phyloP scores from a whole-genome alignment of 2,888 invertebrate genomes.

The Meandrusa payeni region DNA sequence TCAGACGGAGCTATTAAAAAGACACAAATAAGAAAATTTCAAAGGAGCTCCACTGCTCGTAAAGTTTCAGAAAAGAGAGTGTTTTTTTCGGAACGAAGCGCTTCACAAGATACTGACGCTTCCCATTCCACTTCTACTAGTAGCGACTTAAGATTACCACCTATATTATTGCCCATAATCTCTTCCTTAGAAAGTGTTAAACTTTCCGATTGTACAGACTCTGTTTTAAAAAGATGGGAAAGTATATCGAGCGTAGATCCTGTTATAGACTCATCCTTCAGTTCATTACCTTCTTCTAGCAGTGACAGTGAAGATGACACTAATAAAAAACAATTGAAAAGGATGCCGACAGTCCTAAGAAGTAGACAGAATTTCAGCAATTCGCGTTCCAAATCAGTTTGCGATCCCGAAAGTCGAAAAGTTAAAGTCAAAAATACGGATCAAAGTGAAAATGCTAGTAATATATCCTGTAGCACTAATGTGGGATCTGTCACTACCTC shows the following conservation, averaged over 20 bases:
- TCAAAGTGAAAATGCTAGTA: conserved; percentile 66
- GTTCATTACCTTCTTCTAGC: conserved; percentile 77
- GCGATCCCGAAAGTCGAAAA: conserved; percentile 69
- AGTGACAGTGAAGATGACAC: conserved; percentile 73
- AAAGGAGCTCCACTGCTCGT: conserved; percentile 69
- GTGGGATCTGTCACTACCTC: conserved; percentile 67
- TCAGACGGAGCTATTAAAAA: conserved; percentile 39
- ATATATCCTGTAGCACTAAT: conserved; percentile 67
- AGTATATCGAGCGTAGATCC: conserved; percentile 87
- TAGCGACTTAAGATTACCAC: conserved; percentile 84
- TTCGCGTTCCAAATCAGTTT: conserved; percentile 72
- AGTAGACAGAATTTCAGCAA: conserved; percentile 64
- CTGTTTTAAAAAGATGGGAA: conserved; percentile 76
- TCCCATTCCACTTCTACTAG: conserved; percentile 82
- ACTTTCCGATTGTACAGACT: conserved; percentile 58
- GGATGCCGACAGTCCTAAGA: conserved; percentile 62
- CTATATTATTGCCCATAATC: conserved; percentile 85
- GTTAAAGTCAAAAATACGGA: conserved; percentile 56
- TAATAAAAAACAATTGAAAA: conserved; percentile 56
- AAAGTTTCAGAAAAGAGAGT: conserved; percentile 73
- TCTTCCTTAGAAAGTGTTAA: conserved; percentile 81
- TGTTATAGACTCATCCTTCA: conserved; percentile 84
- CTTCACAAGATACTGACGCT: conserved; percentile 83
- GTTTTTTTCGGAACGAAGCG: conserved; percentile 75
- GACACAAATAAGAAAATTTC: conserved; percentile 46